Conservation (phyloP, 1,140 invertebrate species). For the Psix sp. region DNA sequence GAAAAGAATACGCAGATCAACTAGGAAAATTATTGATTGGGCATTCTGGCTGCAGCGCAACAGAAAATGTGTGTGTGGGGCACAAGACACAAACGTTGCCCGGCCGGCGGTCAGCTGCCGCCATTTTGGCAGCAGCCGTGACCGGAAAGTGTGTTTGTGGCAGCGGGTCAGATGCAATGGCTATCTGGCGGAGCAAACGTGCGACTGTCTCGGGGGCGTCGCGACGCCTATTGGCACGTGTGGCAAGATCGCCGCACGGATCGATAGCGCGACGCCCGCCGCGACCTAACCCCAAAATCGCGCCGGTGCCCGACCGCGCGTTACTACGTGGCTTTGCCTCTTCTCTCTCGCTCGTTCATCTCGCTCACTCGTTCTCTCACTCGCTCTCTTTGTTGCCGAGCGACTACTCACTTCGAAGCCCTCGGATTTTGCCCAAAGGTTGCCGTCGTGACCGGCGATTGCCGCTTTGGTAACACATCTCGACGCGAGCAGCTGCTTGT, state of each 20-base stretch:
- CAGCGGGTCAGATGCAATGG: no score
- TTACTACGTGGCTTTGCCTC: constrained; percentile 45
- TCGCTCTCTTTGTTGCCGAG: constrained; percentile 11
- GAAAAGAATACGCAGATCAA: no score
- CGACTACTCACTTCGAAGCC: constrained; percentile 90
- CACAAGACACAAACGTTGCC: constrained; percentile 48
- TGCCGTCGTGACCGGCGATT: constrained; percentile 95
- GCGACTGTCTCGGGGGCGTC: no score
- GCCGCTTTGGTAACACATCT: constrained; percentile 94
- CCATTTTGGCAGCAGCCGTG: constrained; percentile 76
- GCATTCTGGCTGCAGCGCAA: no score
- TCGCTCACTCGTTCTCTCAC: constrained; percentile 8
- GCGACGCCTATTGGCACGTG: no score
- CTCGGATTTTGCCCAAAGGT: constrained; percentile 95
- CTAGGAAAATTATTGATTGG: no score
- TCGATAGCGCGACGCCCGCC: constrained; percentile 4
- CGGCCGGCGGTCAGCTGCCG: constrained; percentile 70
- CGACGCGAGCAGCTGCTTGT: constrained; percentile 96
- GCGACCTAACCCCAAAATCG: constrained; percentile 51
- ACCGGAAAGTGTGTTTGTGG: constrained; percentile 68
- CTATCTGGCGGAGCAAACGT: no score
- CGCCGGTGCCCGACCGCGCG: constrained; percentile 29
- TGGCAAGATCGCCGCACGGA: no score
- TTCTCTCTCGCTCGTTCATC: background rate
- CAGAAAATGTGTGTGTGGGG: background rate